A percentile compares a stretch with the other conserved stretches of the same genome.
phyloP scores from a whole-genome alignment of 2,113 vertebrate species.

The Xiphophorus couchianus region DNA sequence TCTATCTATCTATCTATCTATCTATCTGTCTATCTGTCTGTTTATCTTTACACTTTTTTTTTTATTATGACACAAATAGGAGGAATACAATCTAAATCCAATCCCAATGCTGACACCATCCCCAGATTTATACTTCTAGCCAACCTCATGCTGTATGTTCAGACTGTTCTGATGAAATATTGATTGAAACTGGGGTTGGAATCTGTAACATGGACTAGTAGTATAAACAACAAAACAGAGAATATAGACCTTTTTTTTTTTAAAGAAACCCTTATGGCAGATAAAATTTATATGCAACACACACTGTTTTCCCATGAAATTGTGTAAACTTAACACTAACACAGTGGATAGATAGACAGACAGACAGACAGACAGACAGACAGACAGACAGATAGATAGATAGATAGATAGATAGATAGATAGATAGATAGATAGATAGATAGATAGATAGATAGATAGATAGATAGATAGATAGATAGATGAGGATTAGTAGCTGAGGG shows the following conservation, averaged over 20 bases:
- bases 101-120: not conserved
- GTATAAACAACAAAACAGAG: slow-evolving; percentile 14
- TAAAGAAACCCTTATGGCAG: not conserved
- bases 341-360: slow-evolving; percentile 7
- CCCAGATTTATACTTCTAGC: slow-evolving; percentile 34
- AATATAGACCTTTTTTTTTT: slow-evolving; percentile 22
- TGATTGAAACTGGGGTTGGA: slow-evolving; percentile 51
- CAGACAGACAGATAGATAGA: slow-evolving; percentile 37
- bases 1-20: too few relatives aligned
- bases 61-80: too few relatives aligned
- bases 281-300: slow-evolving; percentile 1
- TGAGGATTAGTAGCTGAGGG: slow-evolving; percentile 60
- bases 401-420: slow-evolving; percentile 52
- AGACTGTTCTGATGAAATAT: slow-evolving; percentile 66
- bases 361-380: slow-evolving; percentile 25
- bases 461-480: slow-evolving; percentile 63
- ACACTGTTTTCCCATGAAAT: too few relatives aligned
- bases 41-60: too few relatives aligned
- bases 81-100: not conserved
- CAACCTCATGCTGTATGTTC: slow-evolving; percentile 33
- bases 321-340: too few relatives aligned
- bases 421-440: slow-evolving; percentile 53
- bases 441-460: slow-evolving; percentile 59
- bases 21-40: too few relatives aligned
- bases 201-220: slow-evolving; percentile 40